A percentile compares a stretch with the other conserved stretches of the same genome.
phyloP scores from a whole-genome alignment of 2,113 vertebrate genomes.

The Hippocampus zosterae region DNA sequence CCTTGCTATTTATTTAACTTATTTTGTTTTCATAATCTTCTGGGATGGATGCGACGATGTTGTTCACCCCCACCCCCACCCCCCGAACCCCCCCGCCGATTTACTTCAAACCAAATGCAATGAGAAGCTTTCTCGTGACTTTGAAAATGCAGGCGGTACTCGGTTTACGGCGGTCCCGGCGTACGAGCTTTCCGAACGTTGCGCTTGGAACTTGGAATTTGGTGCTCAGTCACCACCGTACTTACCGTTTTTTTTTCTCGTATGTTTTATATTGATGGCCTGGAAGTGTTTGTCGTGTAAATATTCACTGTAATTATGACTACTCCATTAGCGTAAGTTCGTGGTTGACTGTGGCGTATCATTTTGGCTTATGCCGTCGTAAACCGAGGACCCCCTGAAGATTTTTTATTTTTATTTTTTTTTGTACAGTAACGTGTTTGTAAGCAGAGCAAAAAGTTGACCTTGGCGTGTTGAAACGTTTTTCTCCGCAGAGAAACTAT shows the following conservation, averaged over 20 bases:
- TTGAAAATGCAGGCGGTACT: neutral
- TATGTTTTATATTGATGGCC: neutral
- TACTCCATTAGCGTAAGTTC: neutral
- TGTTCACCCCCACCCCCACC: conserved; percentile 5
- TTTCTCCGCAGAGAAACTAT: conserved; percentile 45
- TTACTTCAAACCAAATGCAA: conserved; percentile 63
- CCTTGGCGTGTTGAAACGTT: conserved; percentile 37
- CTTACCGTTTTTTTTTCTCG: neutral
- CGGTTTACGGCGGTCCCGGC: neutral
- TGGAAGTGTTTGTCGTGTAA: neutral
- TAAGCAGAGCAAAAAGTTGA: conserved; percentile 38
- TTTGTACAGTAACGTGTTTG: conserved; percentile 1
- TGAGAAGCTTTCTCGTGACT: neutral
- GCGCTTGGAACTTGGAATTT: neutral
- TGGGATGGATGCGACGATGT: conserved; percentile 39
- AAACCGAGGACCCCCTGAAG: neutral
- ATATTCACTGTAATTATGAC: neutral
- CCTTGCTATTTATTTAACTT: conserved; percentile 65
- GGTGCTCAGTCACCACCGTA: neutral
- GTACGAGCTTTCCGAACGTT: neutral
- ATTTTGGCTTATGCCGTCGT: neutral
- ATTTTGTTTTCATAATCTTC: conserved; percentile 38
- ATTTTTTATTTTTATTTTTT: neutral
- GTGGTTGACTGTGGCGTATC: neutral
- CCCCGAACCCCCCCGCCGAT: conserved; percentile 20